These are phyloP conservation scores for Scarus forsteni DNA, from an alignment of 2,797 vertebrate species.

Conservation along the genomic window DNA sequence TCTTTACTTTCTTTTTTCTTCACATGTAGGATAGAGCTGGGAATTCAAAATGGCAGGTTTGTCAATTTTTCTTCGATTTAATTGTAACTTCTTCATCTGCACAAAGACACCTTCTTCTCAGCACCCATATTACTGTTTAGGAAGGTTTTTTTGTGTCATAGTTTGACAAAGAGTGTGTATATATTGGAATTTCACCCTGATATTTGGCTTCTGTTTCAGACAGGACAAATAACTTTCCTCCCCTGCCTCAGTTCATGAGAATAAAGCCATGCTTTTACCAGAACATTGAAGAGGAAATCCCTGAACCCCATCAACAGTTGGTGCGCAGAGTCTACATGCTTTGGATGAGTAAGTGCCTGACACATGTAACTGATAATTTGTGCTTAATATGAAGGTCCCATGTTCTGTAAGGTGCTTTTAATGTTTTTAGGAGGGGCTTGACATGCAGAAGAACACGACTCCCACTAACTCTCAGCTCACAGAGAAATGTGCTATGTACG, in stretches of 20 bases:
- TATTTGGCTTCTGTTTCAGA: conserved; percentile 74
- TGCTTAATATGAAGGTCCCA: too few species aligned
- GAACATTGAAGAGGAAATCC: conserved; percentile 94
- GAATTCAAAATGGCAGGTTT: conserved; percentile 80
- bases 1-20: conserved; percentile 4
- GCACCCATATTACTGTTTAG: too few species aligned
- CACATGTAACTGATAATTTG: background rate
- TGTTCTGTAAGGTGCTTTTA: too few species aligned
- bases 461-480: too few species aligned
- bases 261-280: conserved; percentile 97
- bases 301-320: conserved; percentile 85
- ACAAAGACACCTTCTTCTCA: background rate
- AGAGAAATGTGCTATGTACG: too few species aligned
- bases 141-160: too few species aligned
- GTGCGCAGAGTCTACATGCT: conserved; percentile 92
- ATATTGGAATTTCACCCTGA: background rate
- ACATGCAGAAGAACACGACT: too few species aligned
- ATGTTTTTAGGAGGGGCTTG: too few species aligned
- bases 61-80: conserved; percentile 19
- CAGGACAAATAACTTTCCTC: conserved; percentile 93
- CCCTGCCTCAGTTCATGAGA: conserved; percentile 88
- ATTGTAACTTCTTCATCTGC: background rate
- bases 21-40: conserved; percentile 34
- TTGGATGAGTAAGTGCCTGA: conserved; percentile 90
- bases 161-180: too few species aligned